Evolutionary conservation across 2,113 vertebrate species (phyloP), one percentile per base, ranked within the genome.

Genomic region (Zosterops hypoxanthus): DNA sequence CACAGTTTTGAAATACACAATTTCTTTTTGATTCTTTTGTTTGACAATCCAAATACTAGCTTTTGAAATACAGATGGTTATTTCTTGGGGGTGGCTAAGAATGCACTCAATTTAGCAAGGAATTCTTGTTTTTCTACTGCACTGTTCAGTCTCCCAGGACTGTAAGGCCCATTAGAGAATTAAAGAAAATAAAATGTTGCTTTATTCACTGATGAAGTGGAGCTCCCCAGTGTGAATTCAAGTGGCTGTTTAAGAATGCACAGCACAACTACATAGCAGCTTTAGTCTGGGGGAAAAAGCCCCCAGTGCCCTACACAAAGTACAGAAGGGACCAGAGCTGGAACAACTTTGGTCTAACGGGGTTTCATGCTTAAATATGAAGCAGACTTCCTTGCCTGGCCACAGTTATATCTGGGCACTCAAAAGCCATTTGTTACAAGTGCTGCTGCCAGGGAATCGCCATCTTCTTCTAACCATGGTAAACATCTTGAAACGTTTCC

Each of bases 161-260:
- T 80, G 19, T 46, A 60, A 53, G 41, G 49, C 56, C 85, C 69
- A 19, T 83, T 86, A 81, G 91, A 95, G 65, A 95, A 91, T 83
- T 94, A 94, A 94, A 60, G 81, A 70, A 94, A 96, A 75, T 84
- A 78, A 95, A 95, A 61, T 1, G 3, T 66, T 86, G 23, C 71
- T 93, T 80, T 92, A 80, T 94, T 88, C 73, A 75, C 71, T 90
- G 77, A 66, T 93, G 57, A 95, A 91, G 41, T 83, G n/a, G 68
- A 88, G 50, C 47, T 92, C 68, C 72, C 36, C 65, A 33, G 60
- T 3, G 3, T 86, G 92, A 93, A 73, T 47, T 90, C 31, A n/a
- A 66, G 64, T 78, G 65, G 9, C 82, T 90, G 20, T 92, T 96
- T 86, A 78, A 64, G 56, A 64, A 19, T 8, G 28, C 60, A 75